These are phyloP conservation scores for Hipparchia sbordonii DNA, from an alignment of 2,888 invertebrate genomes.

Conservation along the genomic window DNA sequence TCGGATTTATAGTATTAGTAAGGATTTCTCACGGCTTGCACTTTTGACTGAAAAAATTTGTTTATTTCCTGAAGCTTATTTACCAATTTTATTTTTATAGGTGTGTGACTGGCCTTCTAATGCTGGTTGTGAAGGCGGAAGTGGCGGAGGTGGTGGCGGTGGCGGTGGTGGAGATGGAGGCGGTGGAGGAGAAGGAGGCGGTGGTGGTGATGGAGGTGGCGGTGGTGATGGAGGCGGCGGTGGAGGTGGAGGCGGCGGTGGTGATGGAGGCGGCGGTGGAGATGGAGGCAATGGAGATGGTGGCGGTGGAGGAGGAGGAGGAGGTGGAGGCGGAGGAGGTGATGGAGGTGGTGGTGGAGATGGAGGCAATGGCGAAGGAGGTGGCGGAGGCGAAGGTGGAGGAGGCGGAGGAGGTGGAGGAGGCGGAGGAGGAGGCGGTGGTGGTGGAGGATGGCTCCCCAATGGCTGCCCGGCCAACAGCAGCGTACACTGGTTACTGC, in stretches of 20 bases:
- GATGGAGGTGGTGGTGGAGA: not conserved
- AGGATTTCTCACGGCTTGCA: too few species aligned
- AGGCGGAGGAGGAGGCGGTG: not conserved
- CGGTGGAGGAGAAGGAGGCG: not conserved
- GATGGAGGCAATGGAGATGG: not conserved
- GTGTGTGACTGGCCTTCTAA: constrained; percentile 3
- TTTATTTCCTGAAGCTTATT: too few species aligned
- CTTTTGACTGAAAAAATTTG: not conserved
- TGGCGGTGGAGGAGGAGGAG: not conserved
- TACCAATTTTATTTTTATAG: not conserved
- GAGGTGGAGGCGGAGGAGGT: constrained; percentile 18
- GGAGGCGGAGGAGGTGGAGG: constrained; percentile 18
- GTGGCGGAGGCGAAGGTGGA: not conserved
- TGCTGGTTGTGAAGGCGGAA: not conserved
- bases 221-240: constrained; percentile 22
- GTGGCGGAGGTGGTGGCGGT: not conserved
- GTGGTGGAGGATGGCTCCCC: constrained; percentile 12
- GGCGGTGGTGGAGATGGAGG: not conserved
- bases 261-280: not conserved
- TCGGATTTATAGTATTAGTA: too few species aligned
- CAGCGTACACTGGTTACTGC: constrained; percentile 46
- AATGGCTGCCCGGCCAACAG: constrained; percentile 51
- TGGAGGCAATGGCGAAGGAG: constrained; percentile 12
- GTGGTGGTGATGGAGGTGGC: constrained; percentile 21
- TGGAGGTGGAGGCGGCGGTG: not conserved